Evolutionary conservation across 2,797 vertebrate species (phyloP).

Genomic region (Pseudochirops cupreus): DNA sequence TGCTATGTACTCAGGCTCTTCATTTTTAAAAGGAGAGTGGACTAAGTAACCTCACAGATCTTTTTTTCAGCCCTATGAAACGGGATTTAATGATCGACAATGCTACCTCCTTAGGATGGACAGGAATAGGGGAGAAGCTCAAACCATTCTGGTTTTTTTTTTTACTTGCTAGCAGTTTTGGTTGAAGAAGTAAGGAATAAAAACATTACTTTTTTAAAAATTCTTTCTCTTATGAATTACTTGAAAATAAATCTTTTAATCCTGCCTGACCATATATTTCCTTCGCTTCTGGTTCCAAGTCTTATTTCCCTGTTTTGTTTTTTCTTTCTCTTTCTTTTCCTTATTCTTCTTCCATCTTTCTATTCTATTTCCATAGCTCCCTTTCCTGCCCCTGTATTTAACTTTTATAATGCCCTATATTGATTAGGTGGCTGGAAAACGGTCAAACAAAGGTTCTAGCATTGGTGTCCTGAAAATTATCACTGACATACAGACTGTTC

Average conservation of each 20-base stretch:
- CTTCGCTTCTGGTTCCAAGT: not conserved
- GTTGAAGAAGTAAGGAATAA: not conserved
- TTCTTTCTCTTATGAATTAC: not conserved
- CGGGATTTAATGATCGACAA: not conserved
- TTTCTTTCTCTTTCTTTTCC: conserved; percentile 37
- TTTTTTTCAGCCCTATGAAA: not conserved
- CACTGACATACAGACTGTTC: not conserved
- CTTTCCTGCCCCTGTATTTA: not conserved
- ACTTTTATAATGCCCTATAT: not conserved
- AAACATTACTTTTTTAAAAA: not conserved
- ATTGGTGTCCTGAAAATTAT: not conserved
- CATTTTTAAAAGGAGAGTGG: not conserved
- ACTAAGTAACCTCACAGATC: not conserved
- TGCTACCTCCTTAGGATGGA: not conserved
- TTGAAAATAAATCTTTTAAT: not conserved
- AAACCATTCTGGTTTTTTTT: not conserved
- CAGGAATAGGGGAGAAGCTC: not conserved
- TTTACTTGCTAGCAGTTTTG: not conserved
- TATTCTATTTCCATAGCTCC: conserved; percentile 27
- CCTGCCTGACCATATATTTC: not conserved
- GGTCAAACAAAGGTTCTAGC: not conserved
- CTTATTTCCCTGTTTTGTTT: conserved; percentile 26
- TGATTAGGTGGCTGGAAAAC: not conserved
- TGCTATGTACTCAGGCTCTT: not conserved
- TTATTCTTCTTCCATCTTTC: not conserved